Percentiles rank a stretch among this genome's conserved stretches.
These are phyloP conservation scores for Thamnophis elegans DNA, from an alignment of 2,797 vertebrate genomes.

Conservation along the genomic window DNA sequence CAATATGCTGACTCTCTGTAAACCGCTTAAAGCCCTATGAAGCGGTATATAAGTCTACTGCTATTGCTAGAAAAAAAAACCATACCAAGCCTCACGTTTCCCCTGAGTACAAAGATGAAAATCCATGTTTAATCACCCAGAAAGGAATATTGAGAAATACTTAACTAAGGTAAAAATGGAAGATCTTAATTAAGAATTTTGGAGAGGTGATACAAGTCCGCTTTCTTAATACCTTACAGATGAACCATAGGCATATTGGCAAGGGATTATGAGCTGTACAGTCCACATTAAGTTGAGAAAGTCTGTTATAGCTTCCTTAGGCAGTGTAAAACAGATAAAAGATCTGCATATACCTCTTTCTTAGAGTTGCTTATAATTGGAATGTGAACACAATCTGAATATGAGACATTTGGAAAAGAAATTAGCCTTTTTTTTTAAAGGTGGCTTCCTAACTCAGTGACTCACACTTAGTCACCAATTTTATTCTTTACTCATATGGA, in stretches of 20 bases:
- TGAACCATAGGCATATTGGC: neutral
- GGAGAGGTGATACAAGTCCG: neutral
- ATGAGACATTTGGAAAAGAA: slow-evolving; percentile 1
- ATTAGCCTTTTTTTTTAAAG: slow-evolving; percentile 33
- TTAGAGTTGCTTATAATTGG: neutral
- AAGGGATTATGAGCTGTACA: neutral
- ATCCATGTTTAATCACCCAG: neutral
- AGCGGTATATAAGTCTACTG: too few species aligned
- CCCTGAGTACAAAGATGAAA: neutral
- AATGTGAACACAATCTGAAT: neutral
- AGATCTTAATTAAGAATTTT: neutral
- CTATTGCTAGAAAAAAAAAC: too few species aligned
- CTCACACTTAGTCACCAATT: slow-evolving; percentile 39
- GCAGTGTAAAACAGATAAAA: neutral
- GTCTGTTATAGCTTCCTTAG: neutral
- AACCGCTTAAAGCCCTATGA: too few species aligned
- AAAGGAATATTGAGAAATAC: neutral
- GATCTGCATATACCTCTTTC: neutral
- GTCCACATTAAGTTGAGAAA: neutral
- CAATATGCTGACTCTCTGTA: too few species aligned
- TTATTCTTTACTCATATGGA: slow-evolving; percentile 34
- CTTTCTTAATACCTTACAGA: neutral
- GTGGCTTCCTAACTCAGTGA: slow-evolving; percentile 42
- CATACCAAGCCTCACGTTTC: neutral
- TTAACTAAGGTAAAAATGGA: neutral